Base-by-base conservation (phyloP, 2,888 invertebrate species). In the Phytoseiulus persimilis region DNA sequence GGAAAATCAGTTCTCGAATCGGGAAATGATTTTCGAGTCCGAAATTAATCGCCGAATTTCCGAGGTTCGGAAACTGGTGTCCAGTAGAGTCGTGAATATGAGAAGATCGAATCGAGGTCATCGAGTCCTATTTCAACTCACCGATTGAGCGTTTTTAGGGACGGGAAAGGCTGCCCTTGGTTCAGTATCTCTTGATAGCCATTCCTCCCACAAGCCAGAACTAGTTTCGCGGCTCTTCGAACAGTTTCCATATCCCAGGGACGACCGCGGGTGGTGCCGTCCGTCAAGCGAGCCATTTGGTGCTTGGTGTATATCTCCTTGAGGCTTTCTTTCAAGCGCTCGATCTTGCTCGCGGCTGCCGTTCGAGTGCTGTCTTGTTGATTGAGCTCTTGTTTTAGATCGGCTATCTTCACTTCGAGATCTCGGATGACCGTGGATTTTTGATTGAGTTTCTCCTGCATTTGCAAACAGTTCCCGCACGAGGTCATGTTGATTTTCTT, bases 221-320 rank as follows among this genome's bases (percentile, higher is more conserved):
- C 87, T 9, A 87, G 32, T 33, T 87, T 87, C 6, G 87, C 87
- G 6, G 87, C 87, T 87, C 87, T 32, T 0, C 87, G 87, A 11
- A 87, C 87, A 6, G 87, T 87, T 31, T 87, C 87, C 87, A 87
- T 87, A 39, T 87, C 87, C 87, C 87, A 87, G 2, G 87, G 87
- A 28, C 87, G 87, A 9, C 87, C 87, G 6, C 87, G 32, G 2
- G 87, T 87, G 28, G 87, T 87, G 9, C 87, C 87, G n/a, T 87
- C 87, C 33, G 87, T 39, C 33, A 87, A 32, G 6, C 87, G 32
- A 39, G 87, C 87, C 87, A 87, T n/a, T 31, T 87, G 87, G 45
- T 87, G 87, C 45, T 87, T 45, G 28, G 87, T 87, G 87, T 87
- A 87, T 23, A 87, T 87, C 32, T 87, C 87, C 32, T 87, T 87